Conservation (phyloP, 2,797 vertebrate species). For the Gobio occitaniae region DNA sequence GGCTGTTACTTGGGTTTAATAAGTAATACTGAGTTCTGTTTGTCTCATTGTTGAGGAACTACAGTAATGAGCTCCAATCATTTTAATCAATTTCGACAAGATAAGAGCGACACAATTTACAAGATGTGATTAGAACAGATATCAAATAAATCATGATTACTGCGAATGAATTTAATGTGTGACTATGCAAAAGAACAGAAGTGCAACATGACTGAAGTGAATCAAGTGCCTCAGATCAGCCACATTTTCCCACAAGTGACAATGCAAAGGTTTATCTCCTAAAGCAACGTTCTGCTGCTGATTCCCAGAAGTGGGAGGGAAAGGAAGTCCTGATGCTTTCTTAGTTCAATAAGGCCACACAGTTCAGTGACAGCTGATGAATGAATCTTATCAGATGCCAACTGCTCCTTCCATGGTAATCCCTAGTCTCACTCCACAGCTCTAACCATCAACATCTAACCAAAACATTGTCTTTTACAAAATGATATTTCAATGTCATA, state of each 20-base stretch:
- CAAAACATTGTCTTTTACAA: too few relatives aligned
- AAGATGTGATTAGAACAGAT: conserved; percentile 2
- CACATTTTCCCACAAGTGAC: conserved; percentile 10
- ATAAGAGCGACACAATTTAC: conserved; percentile 2
- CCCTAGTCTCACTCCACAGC: conserved; percentile 4
- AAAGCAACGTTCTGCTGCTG: conserved; percentile 16
- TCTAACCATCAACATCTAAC: neutral
- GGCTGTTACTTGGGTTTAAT: neutral
- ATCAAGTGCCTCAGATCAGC: neutral
- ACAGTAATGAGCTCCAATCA: neutral
- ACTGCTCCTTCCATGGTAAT: neutral
- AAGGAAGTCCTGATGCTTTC: conserved; percentile 15
- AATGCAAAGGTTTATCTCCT: conserved; percentile 3
- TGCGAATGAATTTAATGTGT: neutral
- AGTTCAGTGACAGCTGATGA: conserved; percentile 45
- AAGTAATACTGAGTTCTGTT: neutral
- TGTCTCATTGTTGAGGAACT: neutral
- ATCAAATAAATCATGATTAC: neutral
- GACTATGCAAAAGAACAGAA: neutral
- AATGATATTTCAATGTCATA: too few relatives aligned
- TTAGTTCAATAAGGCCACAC: conserved; percentile 36
- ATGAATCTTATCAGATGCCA: conserved; percentile 55
- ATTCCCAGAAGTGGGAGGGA: conserved; percentile 21
- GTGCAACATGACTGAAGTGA: neutral
- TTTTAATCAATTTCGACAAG: neutral